Conservation (phyloP, 2,113 vertebrate species). For the Eira barbara region DNA sequence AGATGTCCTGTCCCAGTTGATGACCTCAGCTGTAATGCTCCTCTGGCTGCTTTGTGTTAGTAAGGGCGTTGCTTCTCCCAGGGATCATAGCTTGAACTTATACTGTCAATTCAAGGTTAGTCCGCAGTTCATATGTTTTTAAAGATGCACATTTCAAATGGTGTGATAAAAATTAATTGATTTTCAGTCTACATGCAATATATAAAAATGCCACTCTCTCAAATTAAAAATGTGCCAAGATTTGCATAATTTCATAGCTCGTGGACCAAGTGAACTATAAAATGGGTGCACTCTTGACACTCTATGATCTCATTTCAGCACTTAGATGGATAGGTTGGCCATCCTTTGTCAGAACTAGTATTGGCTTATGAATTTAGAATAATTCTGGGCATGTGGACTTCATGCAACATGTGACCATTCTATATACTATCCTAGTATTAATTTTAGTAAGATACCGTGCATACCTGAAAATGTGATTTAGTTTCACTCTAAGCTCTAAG, state of each 20-base stretch:
- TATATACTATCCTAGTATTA: neutral
- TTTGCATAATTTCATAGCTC: neutral
- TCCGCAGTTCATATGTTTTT: neutral
- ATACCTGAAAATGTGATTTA: neutral
- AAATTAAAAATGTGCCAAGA: neutral
- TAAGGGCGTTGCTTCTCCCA: neutral
- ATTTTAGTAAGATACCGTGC: neutral
- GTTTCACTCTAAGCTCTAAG: neutral
- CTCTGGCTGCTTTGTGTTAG: too few relatives aligned
- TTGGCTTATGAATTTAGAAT: neutral
- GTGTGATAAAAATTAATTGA: neutral
- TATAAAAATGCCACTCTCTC: neutral
- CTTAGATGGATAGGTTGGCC: neutral
- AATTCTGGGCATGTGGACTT: neutral
- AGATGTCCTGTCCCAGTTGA: neutral
- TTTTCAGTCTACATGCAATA: neutral
- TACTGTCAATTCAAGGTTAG: neutral
- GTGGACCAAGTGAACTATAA: neutral
- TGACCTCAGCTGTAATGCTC: fast-evolving
- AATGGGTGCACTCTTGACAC: neutral
- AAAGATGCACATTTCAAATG: neutral
- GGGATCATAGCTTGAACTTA: neutral
- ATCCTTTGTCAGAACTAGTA: neutral
- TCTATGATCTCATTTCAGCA: neutral
- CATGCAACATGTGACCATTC: neutral